Conservation (phyloP, 2,113 vertebrate genomes). For the Balaeniceps rex region DNA sequence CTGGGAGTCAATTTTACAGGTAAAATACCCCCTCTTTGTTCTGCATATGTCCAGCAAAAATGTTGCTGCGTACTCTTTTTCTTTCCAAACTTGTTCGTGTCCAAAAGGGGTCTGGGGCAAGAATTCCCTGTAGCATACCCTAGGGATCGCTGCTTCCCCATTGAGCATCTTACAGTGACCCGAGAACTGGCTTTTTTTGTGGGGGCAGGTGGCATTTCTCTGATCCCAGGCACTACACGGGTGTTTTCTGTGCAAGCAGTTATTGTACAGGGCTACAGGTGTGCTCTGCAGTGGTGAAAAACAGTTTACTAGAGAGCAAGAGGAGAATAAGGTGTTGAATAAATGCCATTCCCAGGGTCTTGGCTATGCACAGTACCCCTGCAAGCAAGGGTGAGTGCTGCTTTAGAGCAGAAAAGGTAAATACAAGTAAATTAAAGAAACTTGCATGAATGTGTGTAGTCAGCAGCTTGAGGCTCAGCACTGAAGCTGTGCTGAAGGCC, state of each 20-base stretch:
- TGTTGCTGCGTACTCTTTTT: rapidly evolving
- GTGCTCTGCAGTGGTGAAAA: background rate
- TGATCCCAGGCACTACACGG: rapidly evolving
- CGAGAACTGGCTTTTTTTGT: too few relatives aligned
- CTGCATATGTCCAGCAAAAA: background rate
- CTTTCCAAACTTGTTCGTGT: background rate
- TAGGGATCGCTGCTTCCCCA: background rate
- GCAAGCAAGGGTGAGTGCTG: background rate
- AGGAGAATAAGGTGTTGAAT: background rate
- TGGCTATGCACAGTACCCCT: background rate
- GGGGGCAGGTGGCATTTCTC: background rate
- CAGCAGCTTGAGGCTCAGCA: background rate
- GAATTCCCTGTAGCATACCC: background rate
- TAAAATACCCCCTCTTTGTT: background rate
- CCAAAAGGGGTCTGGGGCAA: background rate
- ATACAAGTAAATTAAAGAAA: background rate
- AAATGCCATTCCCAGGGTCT: background rate
- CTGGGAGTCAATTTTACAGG: background rate
- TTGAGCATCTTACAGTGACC: background rate
- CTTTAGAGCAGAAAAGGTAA: background rate
- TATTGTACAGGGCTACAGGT: rapidly evolving
- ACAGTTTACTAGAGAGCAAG: background rate
- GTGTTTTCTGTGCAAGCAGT: background rate
- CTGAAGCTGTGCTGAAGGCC: background rate
- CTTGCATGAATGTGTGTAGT: rapidly evolving